Evolutionary conservation across 2,888 invertebrate genomes (phyloP), one percentile per base, ranked within the genome.

Genomic region (Diarsia dahlii): DNA sequence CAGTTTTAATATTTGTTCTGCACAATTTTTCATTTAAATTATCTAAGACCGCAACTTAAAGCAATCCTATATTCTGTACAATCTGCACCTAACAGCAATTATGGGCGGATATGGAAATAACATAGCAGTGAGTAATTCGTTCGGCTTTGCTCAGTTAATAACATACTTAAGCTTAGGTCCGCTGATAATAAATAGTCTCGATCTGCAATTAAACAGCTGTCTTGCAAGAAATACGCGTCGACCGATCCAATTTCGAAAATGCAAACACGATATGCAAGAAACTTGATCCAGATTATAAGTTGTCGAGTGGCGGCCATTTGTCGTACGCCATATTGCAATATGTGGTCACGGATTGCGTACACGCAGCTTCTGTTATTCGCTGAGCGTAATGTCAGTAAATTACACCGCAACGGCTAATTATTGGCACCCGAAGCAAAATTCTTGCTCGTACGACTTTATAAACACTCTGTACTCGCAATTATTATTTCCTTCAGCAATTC

Each of bases 361-460:
- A 90, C 93, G 91, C 92, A 91, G 92, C 94, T 94, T 92, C 94
- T 95, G 94, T 95, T 94, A 95, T 96, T 95, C 95, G 91, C 88
- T 89, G 87, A 88, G 84, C 88, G 90, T 95, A 95, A 95, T 96
- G 91, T 90, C 91, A 84, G 94, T 90, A 95, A 96, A 96, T 96
- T 96, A 95, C 90, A 95, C 93, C 84, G 90, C 90, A 87, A 84
- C 84, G 86, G 86, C 86, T 93, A 94, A 94, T 95, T 92, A 93
- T 90, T 90, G 89, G 89, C 90, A 92, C 90, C 88, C 87, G 89
- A 84, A 90, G 89, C 89, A 83, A 89, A 88, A 89, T 85, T 84
- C 87, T 84, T 81, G 81, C 69, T 71, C 82, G 79, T 82, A 87
- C 84, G 81, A 81, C 75, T 85, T 88, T 89, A 87, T 90, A 90